Percentiles rank a stretch among this genome's conserved stretches.
Conservation (phyloP, 2,888 invertebrate genomes). For the Nomada lathburiana region DNA sequence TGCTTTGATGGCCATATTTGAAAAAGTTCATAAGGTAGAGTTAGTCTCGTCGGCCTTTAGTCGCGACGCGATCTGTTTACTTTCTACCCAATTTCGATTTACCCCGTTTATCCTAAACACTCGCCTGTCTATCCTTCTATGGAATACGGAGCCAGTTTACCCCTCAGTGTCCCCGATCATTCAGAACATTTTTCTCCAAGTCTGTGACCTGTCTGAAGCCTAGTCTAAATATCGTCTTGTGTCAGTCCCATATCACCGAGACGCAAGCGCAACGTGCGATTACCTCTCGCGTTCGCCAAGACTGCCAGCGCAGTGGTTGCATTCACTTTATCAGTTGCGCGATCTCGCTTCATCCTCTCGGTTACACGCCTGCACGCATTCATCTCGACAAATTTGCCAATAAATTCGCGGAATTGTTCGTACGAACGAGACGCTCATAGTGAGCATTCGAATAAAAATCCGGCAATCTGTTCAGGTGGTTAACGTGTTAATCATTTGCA, state of each 20-base stretch:
- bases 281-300: constrained; percentile 31
- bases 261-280: constrained; percentile 43
- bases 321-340: constrained; percentile 61
- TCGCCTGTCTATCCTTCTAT: too few relatives aligned
- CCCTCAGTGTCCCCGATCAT: too few relatives aligned
- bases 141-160: too few relatives aligned
- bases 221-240: constrained; percentile 18
- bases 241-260: not conserved
- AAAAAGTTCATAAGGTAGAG: too few relatives aligned
- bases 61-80: too few relatives aligned
- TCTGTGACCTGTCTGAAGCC: too few relatives aligned
- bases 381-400: constrained; percentile 19
- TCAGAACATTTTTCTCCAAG: too few relatives aligned
- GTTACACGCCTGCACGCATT: constrained; percentile 26
- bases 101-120: too few relatives aligned
- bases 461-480: not conserved
- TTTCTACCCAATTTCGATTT: too few relatives aligned
- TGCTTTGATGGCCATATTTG: too few relatives aligned
- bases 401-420: constrained; percentile 20
- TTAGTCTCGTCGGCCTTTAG: too few relatives aligned
- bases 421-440: not conserved
- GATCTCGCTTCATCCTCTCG: constrained; percentile 48
- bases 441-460: not conserved
- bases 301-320: constrained; percentile 35
- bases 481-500: not conserved